A percentile compares a stretch with the other conserved stretches of the same genome.
Evolutionary conservation across 2,113 vertebrate species (phyloP).

Genomic region (Ciconia maguari): DNA sequence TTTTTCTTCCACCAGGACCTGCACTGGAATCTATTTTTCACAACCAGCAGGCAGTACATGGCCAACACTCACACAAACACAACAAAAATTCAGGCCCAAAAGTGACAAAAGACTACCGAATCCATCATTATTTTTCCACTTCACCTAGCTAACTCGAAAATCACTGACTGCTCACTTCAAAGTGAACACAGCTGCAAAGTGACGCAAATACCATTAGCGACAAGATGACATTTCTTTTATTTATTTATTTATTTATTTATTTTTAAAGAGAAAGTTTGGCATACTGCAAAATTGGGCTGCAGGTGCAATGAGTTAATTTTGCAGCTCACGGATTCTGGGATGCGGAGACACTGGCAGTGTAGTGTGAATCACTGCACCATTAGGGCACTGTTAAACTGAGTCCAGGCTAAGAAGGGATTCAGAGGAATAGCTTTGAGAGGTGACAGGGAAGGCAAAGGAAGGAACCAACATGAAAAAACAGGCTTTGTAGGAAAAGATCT

Average conservation of each 20-base stretch:
- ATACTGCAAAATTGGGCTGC: slow-evolving; percentile 17
- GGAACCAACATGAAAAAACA: background rate
- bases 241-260: background rate
- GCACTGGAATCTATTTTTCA: background rate
- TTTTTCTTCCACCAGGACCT: background rate
- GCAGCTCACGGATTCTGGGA: background rate
- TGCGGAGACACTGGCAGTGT: background rate
- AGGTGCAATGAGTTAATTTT: slow-evolving; percentile 57
- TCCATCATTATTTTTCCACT: slow-evolving; percentile 71
- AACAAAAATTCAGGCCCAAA: slow-evolving; percentile 3
- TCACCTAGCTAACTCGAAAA: slow-evolving; percentile 55
- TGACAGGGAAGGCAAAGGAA: background rate
- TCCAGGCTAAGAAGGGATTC: background rate
- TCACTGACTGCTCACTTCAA: slow-evolving; percentile 41
- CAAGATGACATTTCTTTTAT: background rate
- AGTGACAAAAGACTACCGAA: slow-evolving; percentile 44
- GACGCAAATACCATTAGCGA: background rate
- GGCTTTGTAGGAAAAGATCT: background rate
- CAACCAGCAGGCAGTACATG: background rate
- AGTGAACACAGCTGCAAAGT: slow-evolving; percentile 64
- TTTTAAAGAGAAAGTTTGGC: slow-evolving; percentile 3
- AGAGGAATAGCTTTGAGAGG: background rate
- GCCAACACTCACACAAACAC: background rate
- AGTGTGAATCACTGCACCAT: background rate
- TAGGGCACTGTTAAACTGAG: background rate